A percentile compares a stretch with the other conserved stretches of the same genome.
These are phyloP conservation scores for Craseonycteris thonglongyai DNA, from an alignment of 2,113 vertebrate genomes.

Conservation along the genomic window DNA sequence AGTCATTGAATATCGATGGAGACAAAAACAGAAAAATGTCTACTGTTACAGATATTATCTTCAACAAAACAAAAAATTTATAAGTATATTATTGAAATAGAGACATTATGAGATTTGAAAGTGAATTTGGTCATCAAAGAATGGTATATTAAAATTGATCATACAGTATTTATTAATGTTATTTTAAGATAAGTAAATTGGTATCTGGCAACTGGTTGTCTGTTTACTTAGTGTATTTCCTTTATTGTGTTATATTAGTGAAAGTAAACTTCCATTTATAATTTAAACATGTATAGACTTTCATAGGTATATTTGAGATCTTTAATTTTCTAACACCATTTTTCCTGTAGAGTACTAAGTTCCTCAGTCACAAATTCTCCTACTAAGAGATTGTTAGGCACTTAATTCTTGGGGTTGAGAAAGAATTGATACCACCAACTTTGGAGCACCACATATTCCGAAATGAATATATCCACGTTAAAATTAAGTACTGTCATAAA, in stretches of 20 bases:
- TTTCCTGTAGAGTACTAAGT: not conserved
- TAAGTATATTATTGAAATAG: not conserved
- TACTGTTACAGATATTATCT: not conserved
- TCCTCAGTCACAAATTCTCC: not conserved
- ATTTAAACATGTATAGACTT: slow-evolving; percentile 10
- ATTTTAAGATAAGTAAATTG: not conserved
- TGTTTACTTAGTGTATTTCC: not conserved
- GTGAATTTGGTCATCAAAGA: not conserved
- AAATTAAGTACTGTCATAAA: not conserved
- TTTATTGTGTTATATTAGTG: not conserved
- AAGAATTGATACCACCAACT: not conserved
- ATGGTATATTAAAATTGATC: not conserved
- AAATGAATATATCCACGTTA: not conserved
- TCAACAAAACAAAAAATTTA: not conserved
- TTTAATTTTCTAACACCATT: not conserved
- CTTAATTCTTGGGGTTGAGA: not conserved
- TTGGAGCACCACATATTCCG: not conserved
- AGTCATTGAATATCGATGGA: not conserved
- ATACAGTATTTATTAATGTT: not conserved
- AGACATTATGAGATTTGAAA: not conserved
- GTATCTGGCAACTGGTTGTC: not conserved
- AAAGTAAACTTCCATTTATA: not conserved
- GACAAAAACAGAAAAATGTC: not conserved
- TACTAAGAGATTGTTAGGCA: not conserved
- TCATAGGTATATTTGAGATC: not conserved